Base-by-base conservation (phyloP, 2,888 invertebrate species). In the Meliscaeva auricollis region DNA sequence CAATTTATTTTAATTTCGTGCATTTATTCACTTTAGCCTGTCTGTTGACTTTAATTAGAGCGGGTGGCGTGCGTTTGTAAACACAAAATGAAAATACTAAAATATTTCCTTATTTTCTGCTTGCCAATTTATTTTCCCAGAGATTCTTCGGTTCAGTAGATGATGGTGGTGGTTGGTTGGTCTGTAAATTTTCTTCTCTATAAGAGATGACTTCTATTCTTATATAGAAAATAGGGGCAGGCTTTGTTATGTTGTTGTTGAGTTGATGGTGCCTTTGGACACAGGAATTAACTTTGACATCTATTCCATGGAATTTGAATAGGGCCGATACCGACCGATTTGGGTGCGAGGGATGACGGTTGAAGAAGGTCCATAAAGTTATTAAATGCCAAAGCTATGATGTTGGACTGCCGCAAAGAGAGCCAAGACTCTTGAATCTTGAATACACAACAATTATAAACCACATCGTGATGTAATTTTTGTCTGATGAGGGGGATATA, bases 1-100 rank as follows among this genome's bases (percentile, higher is more conserved):
- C 85, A 85, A 85, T 85, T 85, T 81, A 85, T 85, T 85, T 80
- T 85, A 85, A 85, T 85, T 85, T 69, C 73, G 81, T 85, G 80
- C 76, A 85, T 85, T 85, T 85, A 85, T 85, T 85, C 85, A 85
- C 85, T 85, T 81, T 76, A 81, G 80, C 64, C 76, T 35, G 69
- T 76, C 72, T 85, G 85, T 85, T 85, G 80, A 85, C 85, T 85
- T 85, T 85, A 85, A 85, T 85, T 85, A 85, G 81, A 81, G 73
- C 81, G 85, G 80, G 76, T 85, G 81, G 73, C 73, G 72, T 73
- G 52, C 69, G 54, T 66, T 66, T 69, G 41, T 56, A 69, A 69
- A 77, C 76, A 77, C 58, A 69, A 72, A 54, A 48, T 35, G 50
- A 41, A 48, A 73, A 73, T 66, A 20, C 66, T 22, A 35, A 66